phyloP scores from a whole-genome alignment of 1,140 invertebrate genomes.

The Chelonus insularis region DNA sequence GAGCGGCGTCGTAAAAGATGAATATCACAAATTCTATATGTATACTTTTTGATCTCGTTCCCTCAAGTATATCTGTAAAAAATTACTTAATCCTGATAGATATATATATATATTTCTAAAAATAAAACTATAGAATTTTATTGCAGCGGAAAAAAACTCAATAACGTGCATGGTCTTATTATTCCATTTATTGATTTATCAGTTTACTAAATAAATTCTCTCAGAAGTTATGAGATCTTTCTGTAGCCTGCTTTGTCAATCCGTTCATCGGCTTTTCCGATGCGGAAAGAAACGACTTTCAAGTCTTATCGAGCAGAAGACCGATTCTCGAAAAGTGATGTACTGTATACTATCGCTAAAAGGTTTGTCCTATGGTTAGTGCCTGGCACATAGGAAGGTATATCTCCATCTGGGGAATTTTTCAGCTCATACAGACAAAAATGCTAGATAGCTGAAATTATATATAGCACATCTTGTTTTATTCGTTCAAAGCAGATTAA shows the following conservation, averaged over 20 bases:
- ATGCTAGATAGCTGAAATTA: background rate
- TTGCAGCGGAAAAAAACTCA: too few relatives aligned
- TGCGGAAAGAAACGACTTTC: conserved; percentile 5
- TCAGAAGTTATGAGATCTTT: background rate
- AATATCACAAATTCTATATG: conserved; percentile 32
- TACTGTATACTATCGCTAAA: background rate
- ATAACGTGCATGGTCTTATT: too few relatives aligned
- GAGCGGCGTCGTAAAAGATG: conserved; percentile 45
- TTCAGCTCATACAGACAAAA: background rate
- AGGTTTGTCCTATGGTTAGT: background rate
- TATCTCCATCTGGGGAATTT: background rate
- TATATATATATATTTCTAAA: too few relatives aligned
- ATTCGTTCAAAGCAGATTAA: background rate
- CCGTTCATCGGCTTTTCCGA: conserved; percentile 2
- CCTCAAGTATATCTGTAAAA: too few relatives aligned
- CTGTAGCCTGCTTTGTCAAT: background rate
- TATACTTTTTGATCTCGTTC: too few relatives aligned
- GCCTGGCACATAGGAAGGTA: background rate
- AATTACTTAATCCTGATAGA: too few relatives aligned
- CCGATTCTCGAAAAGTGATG: background rate
- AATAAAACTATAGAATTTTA: too few relatives aligned
- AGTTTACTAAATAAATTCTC: too few relatives aligned
- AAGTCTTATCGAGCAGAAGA: conserved; percentile 5
- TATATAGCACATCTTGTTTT: background rate
- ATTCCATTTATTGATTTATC: too few relatives aligned